These are phyloP conservation scores for Thomomys bottae DNA, from an alignment of 2,113 vertebrate genomes.

Conservation along the genomic window DNA sequence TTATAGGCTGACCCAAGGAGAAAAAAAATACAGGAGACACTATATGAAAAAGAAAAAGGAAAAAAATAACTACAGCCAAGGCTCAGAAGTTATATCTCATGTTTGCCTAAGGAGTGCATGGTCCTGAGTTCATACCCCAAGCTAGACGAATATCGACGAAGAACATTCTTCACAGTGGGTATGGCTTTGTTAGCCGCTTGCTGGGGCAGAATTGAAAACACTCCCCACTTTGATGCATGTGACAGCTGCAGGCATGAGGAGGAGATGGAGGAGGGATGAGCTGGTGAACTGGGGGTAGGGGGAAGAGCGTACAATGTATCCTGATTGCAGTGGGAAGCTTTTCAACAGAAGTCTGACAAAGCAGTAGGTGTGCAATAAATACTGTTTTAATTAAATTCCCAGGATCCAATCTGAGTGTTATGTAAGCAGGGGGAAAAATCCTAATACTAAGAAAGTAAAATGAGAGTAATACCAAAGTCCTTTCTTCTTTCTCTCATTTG, in stretches of 20 bases:
- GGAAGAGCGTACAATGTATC: neutral
- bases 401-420: slow-evolving; percentile 45
- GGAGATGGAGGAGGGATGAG: neutral
- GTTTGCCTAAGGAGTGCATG: neutral
- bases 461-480: neutral
- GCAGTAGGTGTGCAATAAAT: slow-evolving; percentile 56
- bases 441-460: slow-evolving; percentile 37
- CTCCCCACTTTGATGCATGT: accelerated
- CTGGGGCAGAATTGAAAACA: neutral
- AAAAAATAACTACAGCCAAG: too few species aligned
- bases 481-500: neutral
- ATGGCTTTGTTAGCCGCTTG: neutral
- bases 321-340: slow-evolving; percentile 1
- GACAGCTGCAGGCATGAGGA: neutral
- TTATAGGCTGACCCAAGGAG: too few species aligned
- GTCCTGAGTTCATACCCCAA: too few species aligned
- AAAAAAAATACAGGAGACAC: too few species aligned
- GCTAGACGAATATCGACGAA: neutral
- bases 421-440: neutral
- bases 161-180: neutral
- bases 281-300: neutral
- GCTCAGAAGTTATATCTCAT: too few species aligned
- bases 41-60: too few species aligned
- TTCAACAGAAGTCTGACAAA: slow-evolving; percentile 31
- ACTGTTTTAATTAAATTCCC: slow-evolving; percentile 39